Conservation (phyloP, 2,113 vertebrate genomes). For the Centropus bengalensis region DNA sequence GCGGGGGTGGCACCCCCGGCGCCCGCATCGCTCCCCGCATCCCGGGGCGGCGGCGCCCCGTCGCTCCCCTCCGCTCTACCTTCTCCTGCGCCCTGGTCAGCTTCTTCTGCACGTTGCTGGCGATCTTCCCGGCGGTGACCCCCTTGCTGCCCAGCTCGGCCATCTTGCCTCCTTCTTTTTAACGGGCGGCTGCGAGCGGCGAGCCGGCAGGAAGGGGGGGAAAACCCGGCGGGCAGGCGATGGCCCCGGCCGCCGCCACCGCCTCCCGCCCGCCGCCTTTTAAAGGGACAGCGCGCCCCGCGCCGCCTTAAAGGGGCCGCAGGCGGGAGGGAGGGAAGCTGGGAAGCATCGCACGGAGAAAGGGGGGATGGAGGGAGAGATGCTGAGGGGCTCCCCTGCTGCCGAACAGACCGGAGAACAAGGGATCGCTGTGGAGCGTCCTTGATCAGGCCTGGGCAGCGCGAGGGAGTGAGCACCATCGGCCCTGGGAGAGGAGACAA, state of each 20-base stretch:
- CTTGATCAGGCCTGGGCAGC: too few relatives aligned
- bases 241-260: conserved; percentile 29
- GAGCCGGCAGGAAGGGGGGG: conserved; percentile 15
- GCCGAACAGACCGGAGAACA: too few relatives aligned
- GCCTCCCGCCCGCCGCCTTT: conserved; percentile 67
- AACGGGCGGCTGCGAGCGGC: conserved; percentile 43
- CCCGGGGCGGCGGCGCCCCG: neutral
- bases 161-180: conserved; percentile 82
- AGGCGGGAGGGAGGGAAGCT: neutral
- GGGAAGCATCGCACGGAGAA: neutral
- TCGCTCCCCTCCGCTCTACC: conserved; percentile 70
- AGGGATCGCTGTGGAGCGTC: too few relatives aligned
- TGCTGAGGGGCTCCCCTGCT: too few relatives aligned
- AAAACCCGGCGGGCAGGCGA: conserved; percentile 41
- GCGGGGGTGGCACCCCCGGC: neutral
- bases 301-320: neutral
- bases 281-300: conserved; percentile 61
- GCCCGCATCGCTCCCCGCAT: neutral
- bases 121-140: conserved; percentile 94
- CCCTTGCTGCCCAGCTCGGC: conserved; percentile 94
- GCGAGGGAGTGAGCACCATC: too few relatives aligned
- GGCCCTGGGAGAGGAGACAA: too few relatives aligned
- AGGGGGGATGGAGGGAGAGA: neutral
- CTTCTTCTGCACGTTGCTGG: conserved; percentile 97
- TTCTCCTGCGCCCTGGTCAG: conserved; percentile 97